Base-by-base conservation (phyloP, 2,797 vertebrate genomes). In the Channallabes apus region DNA sequence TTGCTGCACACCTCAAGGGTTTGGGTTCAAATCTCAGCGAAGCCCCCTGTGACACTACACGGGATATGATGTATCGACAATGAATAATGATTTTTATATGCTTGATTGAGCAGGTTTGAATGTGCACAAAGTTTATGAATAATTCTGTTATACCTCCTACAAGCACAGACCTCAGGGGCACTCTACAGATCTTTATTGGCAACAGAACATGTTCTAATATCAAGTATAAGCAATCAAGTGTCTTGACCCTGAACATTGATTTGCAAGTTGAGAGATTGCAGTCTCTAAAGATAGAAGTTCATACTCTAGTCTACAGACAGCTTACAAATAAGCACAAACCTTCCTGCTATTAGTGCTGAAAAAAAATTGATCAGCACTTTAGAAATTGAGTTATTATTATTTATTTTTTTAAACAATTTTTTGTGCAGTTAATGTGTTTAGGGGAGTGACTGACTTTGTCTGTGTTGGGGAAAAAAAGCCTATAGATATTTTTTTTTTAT, bases 91-190 rank as follows among this genome's bases (percentile, higher is more conserved):
- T 29, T 58, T 61, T 22, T 1, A 17, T n/a, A 24, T 62, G 32
- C 24, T 38, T 62, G 32, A 24, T n/a, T 6, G 14, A 35, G 58
- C 32, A 38, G 14, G 27, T 54, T 29, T 9, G 46, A 75, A 61
- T 12, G 27, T 12, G 38, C 0, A 3, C 7, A 59, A 80, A 29
- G 61, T 46, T 64, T 64, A 18, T n/a, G 38, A 80, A 46, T 79
- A 62, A 80, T 95, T 95, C 95, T 94, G 93, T 93, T 92, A 91
- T 91, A 91, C 93, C 93, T 93, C 92, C 92, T 94, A 92, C 92
- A 91, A 90, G 86, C 88, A 58, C 90, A 94, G 93, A 94, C 94
- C 94, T 93, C 91, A 90, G 89, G 82, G 93, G 91, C 82, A 81
- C 87, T 93, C 88, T 87, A 88, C 86, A 91, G 88, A 91, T 93